A percentile compares a stretch with the other conserved stretches of the same genome.
These are phyloP conservation scores for Globicephala melas DNA, from an alignment of 2,113 vertebrate species.

Conservation along the genomic window DNA sequence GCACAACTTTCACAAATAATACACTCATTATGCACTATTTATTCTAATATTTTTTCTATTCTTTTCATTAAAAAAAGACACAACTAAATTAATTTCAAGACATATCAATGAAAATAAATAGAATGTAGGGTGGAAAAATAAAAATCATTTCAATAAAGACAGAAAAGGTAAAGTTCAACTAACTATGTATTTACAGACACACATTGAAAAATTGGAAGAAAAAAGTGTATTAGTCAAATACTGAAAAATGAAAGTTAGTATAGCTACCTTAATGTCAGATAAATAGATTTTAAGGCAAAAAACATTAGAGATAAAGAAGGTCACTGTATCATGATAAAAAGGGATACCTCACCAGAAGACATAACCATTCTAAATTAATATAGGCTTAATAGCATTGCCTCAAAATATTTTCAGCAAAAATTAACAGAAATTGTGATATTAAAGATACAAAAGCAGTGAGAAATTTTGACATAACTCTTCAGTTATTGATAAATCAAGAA, in stretches of 20 bases:
- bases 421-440: not conserved
- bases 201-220: not conserved
- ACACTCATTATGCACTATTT: not conserved
- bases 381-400: not conserved
- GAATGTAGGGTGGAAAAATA: not conserved
- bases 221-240: not conserved
- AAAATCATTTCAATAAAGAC: not conserved
- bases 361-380: not conserved
- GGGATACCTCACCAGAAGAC: not conserved
- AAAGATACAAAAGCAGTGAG: not conserved
- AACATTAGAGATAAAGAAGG: not conserved
- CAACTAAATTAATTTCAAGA: not conserved
- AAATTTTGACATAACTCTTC: not conserved
- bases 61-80: not conserved
- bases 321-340: not conserved
- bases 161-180: not conserved
- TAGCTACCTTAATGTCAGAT: not conserved
- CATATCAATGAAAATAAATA: not conserved
- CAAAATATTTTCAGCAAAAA: not conserved
- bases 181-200: not conserved
- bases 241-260: not conserved
- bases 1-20: not conserved
- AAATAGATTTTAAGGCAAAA: not conserved
- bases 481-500: not conserved
- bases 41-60: not conserved